Conservation (phyloP, 2,797 vertebrate genomes). For the Phoxinus dragarum region DNA sequence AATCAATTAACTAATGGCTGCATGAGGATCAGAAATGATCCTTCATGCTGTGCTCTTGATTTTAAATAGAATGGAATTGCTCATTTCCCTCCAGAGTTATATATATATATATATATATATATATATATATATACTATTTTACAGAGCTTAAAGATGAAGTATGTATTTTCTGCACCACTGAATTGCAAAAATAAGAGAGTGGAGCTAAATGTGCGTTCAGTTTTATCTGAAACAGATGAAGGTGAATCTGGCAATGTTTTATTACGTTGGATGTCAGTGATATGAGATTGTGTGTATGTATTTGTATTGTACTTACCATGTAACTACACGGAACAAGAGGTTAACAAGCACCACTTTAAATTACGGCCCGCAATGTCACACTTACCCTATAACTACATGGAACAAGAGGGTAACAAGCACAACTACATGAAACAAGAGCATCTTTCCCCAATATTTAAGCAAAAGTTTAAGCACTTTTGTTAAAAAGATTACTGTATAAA, state of each 20-base stretch:
- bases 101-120: neutral
- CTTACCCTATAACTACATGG: too few relatives aligned
- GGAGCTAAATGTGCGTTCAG: neutral
- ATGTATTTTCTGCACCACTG: neutral
- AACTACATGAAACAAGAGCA: too few relatives aligned
- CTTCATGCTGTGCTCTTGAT: conserved; percentile 44
- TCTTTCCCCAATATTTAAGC: too few relatives aligned
- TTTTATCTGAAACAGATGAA: neutral
- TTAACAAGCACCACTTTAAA: too few relatives aligned
- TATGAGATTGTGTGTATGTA: too few relatives aligned
- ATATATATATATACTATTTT: neutral
- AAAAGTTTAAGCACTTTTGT: too few relatives aligned
- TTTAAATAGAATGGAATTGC: conserved; percentile 24
- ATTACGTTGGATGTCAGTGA: neutral
- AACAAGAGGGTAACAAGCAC: too few relatives aligned
- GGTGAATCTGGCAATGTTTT: too few relatives aligned
- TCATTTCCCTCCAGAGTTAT: conserved; percentile 5
- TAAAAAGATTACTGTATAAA: too few relatives aligned
- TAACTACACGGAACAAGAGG: too few relatives aligned
- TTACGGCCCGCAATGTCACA: too few relatives aligned
- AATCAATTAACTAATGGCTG: conserved; percentile 47
- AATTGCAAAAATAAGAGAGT: neutral
- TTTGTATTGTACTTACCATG: too few relatives aligned
- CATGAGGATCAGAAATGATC: conserved; percentile 13
- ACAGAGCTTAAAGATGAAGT: neutral